phyloP scores from a whole-genome alignment of 1,140 invertebrate genomes.

The Cherax quadricarinatus region DNA sequence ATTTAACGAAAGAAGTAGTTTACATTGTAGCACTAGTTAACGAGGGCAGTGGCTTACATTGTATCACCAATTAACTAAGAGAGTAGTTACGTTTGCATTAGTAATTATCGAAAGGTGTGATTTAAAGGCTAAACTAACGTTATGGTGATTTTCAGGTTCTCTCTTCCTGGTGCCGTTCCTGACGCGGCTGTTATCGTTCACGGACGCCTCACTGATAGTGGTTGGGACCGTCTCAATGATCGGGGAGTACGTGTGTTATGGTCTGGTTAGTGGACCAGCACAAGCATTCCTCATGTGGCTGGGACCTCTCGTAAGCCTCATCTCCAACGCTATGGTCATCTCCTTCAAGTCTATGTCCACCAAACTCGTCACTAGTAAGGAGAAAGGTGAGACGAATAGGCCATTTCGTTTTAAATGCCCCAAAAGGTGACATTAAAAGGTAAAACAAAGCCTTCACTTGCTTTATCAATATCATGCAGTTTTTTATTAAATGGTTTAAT shows the following conservation, averaged over 20 bases:
- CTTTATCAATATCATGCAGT: too few relatives aligned
- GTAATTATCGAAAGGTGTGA: too few relatives aligned
- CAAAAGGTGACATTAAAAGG: too few relatives aligned
- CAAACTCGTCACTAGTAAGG: constrained; percentile 62
- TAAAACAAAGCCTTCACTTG: too few relatives aligned
- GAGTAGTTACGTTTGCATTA: too few relatives aligned
- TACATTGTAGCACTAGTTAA: too few relatives aligned
- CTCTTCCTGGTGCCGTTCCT: constrained; percentile 69
- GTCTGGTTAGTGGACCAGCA: constrained; percentile 31
- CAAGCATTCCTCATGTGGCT: constrained; percentile 66
- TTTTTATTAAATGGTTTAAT: too few relatives aligned
- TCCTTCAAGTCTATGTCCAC: constrained; percentile 66
- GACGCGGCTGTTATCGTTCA: constrained; percentile 35
- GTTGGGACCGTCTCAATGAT: constrained; percentile 53
- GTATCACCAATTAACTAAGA: too few relatives aligned
- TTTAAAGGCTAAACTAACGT: too few relatives aligned
- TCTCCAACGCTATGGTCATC: constrained; percentile 66
- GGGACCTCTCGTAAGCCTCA: constrained; percentile 43
- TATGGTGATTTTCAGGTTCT: constrained; percentile 36
- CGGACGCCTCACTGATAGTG: constrained; percentile 59
- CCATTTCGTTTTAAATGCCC: not conserved
- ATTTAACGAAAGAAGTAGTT: too few relatives aligned
- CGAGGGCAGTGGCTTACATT: too few relatives aligned
- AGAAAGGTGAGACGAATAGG: constrained; percentile 54
- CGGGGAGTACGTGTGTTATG: constrained; percentile 60